Conservation (phyloP, 2,888 invertebrate species). For the Cheilosia urbana region DNA sequence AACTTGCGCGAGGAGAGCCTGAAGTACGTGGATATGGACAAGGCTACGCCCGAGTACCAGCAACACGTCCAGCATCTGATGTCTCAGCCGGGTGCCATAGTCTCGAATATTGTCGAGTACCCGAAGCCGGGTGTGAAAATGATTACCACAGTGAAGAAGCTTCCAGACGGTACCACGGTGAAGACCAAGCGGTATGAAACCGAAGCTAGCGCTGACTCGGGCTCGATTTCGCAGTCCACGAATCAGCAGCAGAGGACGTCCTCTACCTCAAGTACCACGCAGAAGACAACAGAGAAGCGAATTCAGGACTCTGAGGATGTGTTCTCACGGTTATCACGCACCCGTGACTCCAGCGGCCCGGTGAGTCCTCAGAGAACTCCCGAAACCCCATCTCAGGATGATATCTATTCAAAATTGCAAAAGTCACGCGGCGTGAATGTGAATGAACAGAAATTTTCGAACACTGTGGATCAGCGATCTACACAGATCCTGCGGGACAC, state of each 20-base stretch:
- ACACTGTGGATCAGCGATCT: constrained; percentile 61
- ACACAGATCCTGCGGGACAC: constrained; percentile 63
- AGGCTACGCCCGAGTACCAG: constrained; percentile 82
- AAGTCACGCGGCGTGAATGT: constrained; percentile 33
- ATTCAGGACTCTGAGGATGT: constrained; percentile 75
- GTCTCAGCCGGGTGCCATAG: constrained; percentile 84
- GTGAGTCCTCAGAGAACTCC: constrained; percentile 39
- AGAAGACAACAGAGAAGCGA: constrained; percentile 67
- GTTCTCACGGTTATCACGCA: constrained; percentile 68
- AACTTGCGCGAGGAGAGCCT: constrained; percentile 81
- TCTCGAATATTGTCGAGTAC: constrained; percentile 86
- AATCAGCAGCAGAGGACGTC: constrained; percentile 71
- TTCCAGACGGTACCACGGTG: constrained; percentile 88
- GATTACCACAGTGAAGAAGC: constrained; percentile 87
- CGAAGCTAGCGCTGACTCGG: constrained; percentile 78
- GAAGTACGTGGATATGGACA: constrained; percentile 82
- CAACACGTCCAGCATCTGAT: constrained; percentile 81
- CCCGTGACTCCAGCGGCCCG: constrained; percentile 54
- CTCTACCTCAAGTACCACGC: constrained; percentile 65
- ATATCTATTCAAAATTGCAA: constrained; percentile 43
- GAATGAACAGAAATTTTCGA: constrained; percentile 59
- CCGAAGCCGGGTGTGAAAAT: constrained; percentile 88
- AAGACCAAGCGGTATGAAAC: constrained; percentile 89
- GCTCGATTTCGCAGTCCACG: constrained; percentile 47
- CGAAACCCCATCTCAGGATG: constrained; percentile 37